Evolutionary conservation across 2,113 vertebrate genomes (phyloP), one percentile per base, ranked within the genome.

Genomic region (Larimichthys crocea): DNA sequence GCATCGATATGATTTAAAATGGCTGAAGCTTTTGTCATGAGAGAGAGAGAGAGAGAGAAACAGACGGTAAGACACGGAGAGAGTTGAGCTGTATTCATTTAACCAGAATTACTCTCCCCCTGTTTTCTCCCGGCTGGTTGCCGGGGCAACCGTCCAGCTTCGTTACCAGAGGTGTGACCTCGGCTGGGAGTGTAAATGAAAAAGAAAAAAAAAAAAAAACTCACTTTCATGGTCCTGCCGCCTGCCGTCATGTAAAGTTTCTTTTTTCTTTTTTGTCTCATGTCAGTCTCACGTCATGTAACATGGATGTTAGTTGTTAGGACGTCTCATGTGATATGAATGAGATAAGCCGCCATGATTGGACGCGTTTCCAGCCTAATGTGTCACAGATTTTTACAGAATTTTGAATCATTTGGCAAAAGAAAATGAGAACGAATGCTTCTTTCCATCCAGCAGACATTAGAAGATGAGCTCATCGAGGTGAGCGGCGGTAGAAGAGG

Each of bases 161-260:
- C 50, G 31, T 81, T 88, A 74, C 20, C n/a, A 5, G 71, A 88
- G 85, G 88, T 86, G 87, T 71, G 85, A 89, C 86, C 82, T 78
- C 79, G 20, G 75, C 86, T 60, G 64, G 53, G 59, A 59, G 72
- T 72, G 84, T 62, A 61, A 90, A 90, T 74, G 69, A 80, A 75
- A 35, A 2, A 8, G 7, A 35, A 35, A 35, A 35, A 26, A 26
- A 26, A 31, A 31, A 8, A 35, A 66, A 59, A 59, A 19, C 75
- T 83, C 61, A 48, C 65, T 24, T 67, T 55, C 61, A 70, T 3
- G 55, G 35, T 49, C 55, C 42, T 1, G 20, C 44, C 24, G 67
- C 20, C 53, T 29, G 81, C 22, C 57, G 3, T 40, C 66, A 42
- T 40, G 29, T 42, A 40, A 84, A 90, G 35, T 75, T 76, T 52